Percentiles rank a stretch among this genome's conserved stretches.
Evolutionary conservation across 2,113 vertebrate species (phyloP).

Genomic region (Atherinomorus stipes): DNA sequence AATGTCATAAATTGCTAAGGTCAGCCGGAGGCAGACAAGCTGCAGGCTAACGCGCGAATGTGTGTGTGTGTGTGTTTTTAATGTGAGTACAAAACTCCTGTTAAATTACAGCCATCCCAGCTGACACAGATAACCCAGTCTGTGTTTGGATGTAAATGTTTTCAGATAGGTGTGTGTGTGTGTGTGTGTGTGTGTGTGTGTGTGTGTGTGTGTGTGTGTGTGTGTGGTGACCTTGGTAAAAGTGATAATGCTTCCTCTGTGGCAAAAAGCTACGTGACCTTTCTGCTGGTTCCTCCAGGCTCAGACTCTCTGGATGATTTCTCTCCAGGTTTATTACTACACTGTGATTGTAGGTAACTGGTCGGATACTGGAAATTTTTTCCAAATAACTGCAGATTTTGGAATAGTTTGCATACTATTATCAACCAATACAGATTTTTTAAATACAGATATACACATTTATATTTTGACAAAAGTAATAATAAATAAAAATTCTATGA

Average conservation of each 20-base stretch:
- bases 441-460: too few species aligned
- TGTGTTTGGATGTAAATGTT: constrained; percentile 2
- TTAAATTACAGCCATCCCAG: constrained; percentile 30
- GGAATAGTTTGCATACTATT: too few species aligned
- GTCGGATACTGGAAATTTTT: too few species aligned
- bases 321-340: constrained; percentile 38
- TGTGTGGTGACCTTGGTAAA: constrained; percentile 17
- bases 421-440: too few species aligned
- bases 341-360: constrained; percentile 7
- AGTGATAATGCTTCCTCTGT: constrained; percentile 14
- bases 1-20: constrained; percentile 77
- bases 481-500: too few species aligned
- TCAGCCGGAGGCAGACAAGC: constrained; percentile 56
- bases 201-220: neutral
- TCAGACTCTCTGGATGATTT: constrained; percentile 20
- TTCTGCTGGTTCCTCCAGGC: constrained; percentile 44
- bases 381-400: too few species aligned
- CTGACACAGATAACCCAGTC: constrained; percentile 24
- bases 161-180: constrained; percentile 17
- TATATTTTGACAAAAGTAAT: too few species aligned
- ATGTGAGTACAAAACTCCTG: constrained; percentile 41
- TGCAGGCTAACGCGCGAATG: constrained; percentile 28
- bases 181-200: neutral
- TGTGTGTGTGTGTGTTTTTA: constrained; percentile 17
- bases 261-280: constrained; percentile 54